Evolutionary conservation across 2,797 vertebrate species (phyloP).

Genomic region (Hydrophis major): DNA sequence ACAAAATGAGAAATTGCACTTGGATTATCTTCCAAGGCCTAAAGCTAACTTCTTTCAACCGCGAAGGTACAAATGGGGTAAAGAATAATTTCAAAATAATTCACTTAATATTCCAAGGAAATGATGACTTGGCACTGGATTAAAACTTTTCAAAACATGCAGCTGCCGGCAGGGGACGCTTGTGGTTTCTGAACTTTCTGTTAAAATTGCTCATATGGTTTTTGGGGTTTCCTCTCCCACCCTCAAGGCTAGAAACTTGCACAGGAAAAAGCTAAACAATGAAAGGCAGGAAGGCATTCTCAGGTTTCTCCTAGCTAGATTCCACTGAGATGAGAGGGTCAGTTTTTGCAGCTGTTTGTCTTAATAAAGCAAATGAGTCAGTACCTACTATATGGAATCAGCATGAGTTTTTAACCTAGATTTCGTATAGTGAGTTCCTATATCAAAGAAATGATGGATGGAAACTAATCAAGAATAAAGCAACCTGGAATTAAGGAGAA

Average conservation of each 20-base stretch:
- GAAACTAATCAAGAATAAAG: too few species aligned
- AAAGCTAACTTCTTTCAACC: constrained; percentile 14
- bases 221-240: constrained; percentile 27
- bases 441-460: too few species aligned
- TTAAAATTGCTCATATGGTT: constrained; percentile 27
- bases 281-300: constrained; percentile 18
- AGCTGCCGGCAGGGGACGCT: constrained; percentile 30
- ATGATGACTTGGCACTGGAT: constrained; percentile 27
- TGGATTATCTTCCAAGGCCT: constrained; percentile 9
- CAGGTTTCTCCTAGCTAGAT: neutral
- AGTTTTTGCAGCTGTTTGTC: constrained; percentile 7
- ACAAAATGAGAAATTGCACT: neutral
- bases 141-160: constrained; percentile 1
- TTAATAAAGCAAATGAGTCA: neutral
- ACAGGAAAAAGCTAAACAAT: neutral
- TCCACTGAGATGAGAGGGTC: neutral
- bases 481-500: too few species aligned
- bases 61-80: neutral
- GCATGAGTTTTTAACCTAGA: neutral
- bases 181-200: constrained; percentile 27
- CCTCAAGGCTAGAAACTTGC: constrained; percentile 39
- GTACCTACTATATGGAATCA: neutral
- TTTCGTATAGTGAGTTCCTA: neutral
- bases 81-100: constrained; percentile 32
- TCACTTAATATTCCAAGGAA: constrained; percentile 19